Percentiles rank a stretch among this genome's conserved stretches.
Evolutionary conservation across 2,888 invertebrate species (phyloP).

Genomic region (Sipha maydis): DNA sequence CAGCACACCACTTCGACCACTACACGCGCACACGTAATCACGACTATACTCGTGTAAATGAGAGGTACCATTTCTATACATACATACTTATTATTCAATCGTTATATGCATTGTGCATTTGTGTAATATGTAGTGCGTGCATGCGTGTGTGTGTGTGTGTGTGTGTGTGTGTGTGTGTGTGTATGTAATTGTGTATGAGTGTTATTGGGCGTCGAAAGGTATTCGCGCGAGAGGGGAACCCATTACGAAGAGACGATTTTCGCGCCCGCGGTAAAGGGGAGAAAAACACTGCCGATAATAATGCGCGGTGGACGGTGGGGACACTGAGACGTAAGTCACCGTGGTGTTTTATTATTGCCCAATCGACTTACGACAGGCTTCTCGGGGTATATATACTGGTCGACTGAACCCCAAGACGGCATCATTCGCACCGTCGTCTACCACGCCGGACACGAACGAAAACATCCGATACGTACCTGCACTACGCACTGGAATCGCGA

Average conservation of each 20-base stretch:
- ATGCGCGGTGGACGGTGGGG: neutral
- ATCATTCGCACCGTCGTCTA: slow-evolving; percentile 12
- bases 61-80: neutral
- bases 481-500: neutral
- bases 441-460: neutral
- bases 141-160: neutral
- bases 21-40: neutral
- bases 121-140: neutral
- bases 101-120: neutral
- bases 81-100: neutral
- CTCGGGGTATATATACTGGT: neutral
- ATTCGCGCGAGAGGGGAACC: neutral
- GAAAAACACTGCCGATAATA: neutral
- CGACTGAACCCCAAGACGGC: neutral
- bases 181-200: too few species aligned
- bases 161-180: neutral
- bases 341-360: neutral
- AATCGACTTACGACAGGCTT: neutral
- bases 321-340: too few species aligned
- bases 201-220: too few species aligned
- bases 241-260: too few species aligned
- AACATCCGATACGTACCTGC: neutral
- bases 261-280: neutral
- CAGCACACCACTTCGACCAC: neutral
- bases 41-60: neutral